phyloP scores from a whole-genome alignment of 2,797 vertebrate species.

The Rhinatrema bivittatum region DNA sequence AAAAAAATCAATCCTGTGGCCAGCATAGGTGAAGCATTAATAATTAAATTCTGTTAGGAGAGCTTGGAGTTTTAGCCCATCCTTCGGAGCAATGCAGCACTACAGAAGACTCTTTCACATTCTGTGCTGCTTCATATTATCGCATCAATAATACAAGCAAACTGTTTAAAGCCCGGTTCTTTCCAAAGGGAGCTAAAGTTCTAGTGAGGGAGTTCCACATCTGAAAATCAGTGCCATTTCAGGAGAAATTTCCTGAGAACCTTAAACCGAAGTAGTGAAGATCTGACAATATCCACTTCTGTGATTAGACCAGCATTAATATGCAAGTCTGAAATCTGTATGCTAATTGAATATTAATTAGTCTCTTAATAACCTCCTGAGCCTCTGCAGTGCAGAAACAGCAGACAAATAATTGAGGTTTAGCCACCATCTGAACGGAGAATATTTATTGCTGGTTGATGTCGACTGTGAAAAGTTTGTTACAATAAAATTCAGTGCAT shows the following conservation, averaged over 20 bases:
- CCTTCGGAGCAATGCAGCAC: neutral
- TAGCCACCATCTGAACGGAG: constrained; percentile 42
- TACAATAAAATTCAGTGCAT: too few species aligned
- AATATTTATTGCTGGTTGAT: constrained; percentile 25
- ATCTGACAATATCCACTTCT: constrained; percentile 33
- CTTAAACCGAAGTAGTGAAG: constrained; percentile 19
- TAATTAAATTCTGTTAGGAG: constrained; percentile 1
- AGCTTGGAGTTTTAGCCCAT: neutral
- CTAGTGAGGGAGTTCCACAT: constrained; percentile 11
- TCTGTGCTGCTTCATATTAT: too few species aligned
- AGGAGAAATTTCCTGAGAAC: too few species aligned
- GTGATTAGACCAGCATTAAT: constrained; percentile 38
- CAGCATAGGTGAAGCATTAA: constrained; percentile 3
- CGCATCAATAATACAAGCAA: neutral
- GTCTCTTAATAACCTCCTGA: too few species aligned
- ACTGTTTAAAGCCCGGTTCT: neutral
- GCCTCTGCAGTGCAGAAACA: too few species aligned
- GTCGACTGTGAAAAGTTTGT: too few species aligned
- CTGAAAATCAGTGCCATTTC: constrained; percentile 17
- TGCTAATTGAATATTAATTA: too few species aligned
- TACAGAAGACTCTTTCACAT: neutral
- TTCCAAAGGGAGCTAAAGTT: constrained; percentile 12
- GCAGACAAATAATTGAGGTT: constrained; percentile 32
- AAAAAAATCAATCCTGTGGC: constrained; percentile 15
- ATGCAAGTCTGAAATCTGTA: constrained; percentile 35